Evolutionary conservation across 2,797 vertebrate genomes (phyloP), one percentile per base, ranked within the genome.

Genomic region (Crenichthys baileyi): DNA sequence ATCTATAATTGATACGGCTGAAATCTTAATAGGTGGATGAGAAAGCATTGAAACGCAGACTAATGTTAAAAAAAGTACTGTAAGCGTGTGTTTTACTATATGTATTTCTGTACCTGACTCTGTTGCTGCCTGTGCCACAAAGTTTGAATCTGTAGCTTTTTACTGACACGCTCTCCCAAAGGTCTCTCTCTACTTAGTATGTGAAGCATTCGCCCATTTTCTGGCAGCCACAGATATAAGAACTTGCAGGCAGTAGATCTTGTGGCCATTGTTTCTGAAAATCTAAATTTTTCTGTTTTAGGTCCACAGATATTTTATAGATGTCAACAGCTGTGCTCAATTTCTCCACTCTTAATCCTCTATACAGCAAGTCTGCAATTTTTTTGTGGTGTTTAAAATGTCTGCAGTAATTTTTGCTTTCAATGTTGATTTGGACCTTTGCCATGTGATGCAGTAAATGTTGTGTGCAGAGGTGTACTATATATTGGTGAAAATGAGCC

Each of bases 1-100:
- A 92, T 94, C 86, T 86, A 95, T 95, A 91, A 94, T 94, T 92
- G 88, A 95, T 93, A 92, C 2, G 22, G 77, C 83, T 92, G 91
- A 92, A 93, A 94, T 90, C 88, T 92, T 93, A 92, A 93, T 93
- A 92, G 91, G 88, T 85, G 88, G 80, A 86, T 60, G 55, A 81
- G 83, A 88, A 82, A 88, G 76, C 70, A 77, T 22, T 4, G 74
- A 81, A 80, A 63, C 44, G 70, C 79, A 84, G 41, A 75, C 70
- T 61, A 46, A 55, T 60, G 73, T 68, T 78, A 11, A 61, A 41
- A 77, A 56, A 36, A 36, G 36, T 36, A 36, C 4, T 36, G 61
- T 36, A 63, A 36, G 31, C 31, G 12, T 60, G 50, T 60, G 75
- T n/a, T 78, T 79, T 58, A 51, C 24, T 67, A 53, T 29, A 16